phyloP scores from a whole-genome alignment of 1,140 invertebrate species.

The Philaenus spumarius region DNA sequence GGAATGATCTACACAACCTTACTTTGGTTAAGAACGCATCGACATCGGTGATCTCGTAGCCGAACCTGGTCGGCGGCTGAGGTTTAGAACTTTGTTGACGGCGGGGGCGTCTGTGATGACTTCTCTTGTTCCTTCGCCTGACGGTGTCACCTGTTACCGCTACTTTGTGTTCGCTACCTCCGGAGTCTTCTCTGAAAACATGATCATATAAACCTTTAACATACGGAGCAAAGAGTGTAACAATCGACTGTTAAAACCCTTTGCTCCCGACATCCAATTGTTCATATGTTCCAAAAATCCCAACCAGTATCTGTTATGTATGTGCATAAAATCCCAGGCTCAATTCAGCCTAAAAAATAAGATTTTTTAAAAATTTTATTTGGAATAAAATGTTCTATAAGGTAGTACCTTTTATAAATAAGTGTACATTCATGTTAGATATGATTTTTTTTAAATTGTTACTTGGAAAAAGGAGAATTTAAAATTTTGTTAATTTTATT shows the following conservation, averaged over 20 bases:
- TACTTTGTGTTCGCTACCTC: background rate
- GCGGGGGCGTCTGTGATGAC: constrained; percentile 5
- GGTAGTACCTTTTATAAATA: too few species aligned
- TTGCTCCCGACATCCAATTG: too few species aligned
- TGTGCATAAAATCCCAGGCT: too few species aligned
- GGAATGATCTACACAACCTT: constrained; percentile 23
- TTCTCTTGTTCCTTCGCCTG: background rate
- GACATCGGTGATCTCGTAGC: constrained; percentile 66
- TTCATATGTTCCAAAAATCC: too few species aligned
- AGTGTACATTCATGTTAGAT: too few species aligned
- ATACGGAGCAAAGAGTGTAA: background rate
- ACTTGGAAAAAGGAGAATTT: background rate
- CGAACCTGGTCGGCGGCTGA: constrained; percentile 44
- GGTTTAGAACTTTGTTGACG: constrained; percentile 35
- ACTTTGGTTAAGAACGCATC: constrained; percentile 66
- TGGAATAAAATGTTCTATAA: too few species aligned
- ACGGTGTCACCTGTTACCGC: background rate
- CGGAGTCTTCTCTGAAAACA: background rate
- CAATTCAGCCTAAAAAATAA: background rate
- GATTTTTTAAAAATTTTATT: background rate
- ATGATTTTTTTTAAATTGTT: too few species aligned
- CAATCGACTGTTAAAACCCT: background rate
- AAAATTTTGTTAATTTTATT: background rate
- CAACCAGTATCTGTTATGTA: too few species aligned
- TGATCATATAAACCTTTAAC: background rate